These are phyloP conservation scores for Noctua janthe DNA, from an alignment of 2,888 invertebrate species.

Conservation along the genomic window DNA sequence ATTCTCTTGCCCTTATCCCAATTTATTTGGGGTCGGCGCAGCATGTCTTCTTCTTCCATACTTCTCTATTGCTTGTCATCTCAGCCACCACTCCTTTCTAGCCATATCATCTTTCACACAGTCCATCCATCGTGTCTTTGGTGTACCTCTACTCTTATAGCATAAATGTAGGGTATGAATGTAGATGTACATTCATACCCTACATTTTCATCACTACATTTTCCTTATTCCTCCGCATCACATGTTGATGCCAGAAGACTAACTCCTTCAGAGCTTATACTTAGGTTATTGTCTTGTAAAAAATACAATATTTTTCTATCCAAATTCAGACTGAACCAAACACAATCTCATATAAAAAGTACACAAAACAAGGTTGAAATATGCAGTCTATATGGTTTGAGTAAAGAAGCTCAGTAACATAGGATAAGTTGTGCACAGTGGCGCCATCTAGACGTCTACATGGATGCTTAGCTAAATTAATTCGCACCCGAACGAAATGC, in stretches of 20 bases:
- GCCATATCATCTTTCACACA: too few species aligned
- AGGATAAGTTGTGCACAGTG: conserved; percentile 63
- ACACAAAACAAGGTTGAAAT: conserved; percentile 34
- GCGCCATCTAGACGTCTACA: conserved; percentile 83
- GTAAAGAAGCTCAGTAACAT: conserved; percentile 44
- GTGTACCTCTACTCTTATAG: too few species aligned
- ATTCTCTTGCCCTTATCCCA: too few species aligned
- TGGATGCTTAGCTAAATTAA: conserved; percentile 78
- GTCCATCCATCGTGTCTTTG: too few species aligned
- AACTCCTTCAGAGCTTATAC: not conserved
- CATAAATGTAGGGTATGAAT: too few species aligned
- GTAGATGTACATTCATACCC: too few species aligned
- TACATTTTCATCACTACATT: too few species aligned
- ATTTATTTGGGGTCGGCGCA: too few species aligned
- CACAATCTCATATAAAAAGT: not conserved
- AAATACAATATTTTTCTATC: not conserved
- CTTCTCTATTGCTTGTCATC: too few species aligned
- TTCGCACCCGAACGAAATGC: conserved; percentile 73
- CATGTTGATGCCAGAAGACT: not conserved
- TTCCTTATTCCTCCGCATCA: too few species aligned
- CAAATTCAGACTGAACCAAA: conserved; percentile 2
- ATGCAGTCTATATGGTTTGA: conserved; percentile 40
- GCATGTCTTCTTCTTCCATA: too few species aligned
- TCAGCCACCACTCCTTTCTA: too few species aligned
- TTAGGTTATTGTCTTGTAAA: not conserved